These are phyloP conservation scores for Pimpla rufipes DNA, from an alignment of 2,888 invertebrate species.

Conservation along the genomic window DNA sequence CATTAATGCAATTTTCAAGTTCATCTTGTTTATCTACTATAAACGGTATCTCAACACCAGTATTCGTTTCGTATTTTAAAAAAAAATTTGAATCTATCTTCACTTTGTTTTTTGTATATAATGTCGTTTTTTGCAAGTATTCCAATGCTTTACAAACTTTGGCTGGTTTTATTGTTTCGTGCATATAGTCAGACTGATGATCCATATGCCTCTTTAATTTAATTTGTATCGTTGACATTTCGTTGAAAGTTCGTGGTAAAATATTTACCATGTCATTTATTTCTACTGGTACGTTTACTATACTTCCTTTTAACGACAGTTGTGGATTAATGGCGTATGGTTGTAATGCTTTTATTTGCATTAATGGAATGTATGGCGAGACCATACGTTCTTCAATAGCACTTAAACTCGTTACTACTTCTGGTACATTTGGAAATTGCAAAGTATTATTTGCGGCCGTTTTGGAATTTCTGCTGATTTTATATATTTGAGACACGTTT, in stretches of 20 bases:
- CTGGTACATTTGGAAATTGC: background rate
- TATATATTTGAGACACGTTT: constrained; percentile 27
- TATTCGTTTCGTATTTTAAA: constrained; percentile 42
- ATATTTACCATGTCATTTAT: constrained; percentile 66
- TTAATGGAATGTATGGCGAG: constrained; percentile 79
- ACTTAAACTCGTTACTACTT: background rate
- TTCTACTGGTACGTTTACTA: constrained; percentile 73
- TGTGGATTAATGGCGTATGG: constrained; percentile 75
- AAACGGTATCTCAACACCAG: too few species aligned
- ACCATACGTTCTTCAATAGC: constrained; percentile 79
- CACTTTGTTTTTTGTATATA: constrained; percentile 58
- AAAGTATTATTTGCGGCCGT: constrained; percentile 60
- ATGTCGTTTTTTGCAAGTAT: constrained; percentile 49
- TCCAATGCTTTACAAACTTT: constrained; percentile 56
- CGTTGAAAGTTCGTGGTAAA: constrained; percentile 69
- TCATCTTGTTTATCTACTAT: too few species aligned
- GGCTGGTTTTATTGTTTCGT: constrained; percentile 75
- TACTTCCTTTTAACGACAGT: constrained; percentile 75
- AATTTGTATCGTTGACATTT: constrained; percentile 74
- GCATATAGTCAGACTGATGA: constrained; percentile 75
- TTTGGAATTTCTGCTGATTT: constrained; percentile 43
- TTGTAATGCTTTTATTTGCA: constrained; percentile 79
- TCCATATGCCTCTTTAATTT: constrained; percentile 75
- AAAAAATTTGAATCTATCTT: constrained; percentile 59
- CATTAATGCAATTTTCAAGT: too few species aligned